A percentile compares a stretch with the other conserved stretches of the same genome.
Evolutionary conservation across 2,888 invertebrate species (phyloP).

Genomic region (Homarus gammarus): DNA sequence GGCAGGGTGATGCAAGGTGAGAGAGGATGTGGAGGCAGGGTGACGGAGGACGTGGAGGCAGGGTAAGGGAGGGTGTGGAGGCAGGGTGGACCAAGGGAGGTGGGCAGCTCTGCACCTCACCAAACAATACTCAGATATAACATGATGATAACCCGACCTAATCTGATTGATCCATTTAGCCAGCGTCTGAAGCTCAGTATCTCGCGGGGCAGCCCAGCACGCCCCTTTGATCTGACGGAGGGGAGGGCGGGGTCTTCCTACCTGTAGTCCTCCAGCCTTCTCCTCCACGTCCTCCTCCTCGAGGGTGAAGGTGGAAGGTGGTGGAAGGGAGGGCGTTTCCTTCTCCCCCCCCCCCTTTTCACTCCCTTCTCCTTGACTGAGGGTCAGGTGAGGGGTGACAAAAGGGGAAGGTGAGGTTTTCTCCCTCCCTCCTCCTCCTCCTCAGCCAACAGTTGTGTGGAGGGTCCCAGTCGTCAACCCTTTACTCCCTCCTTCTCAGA

Average conservation of each 20-base stretch:
- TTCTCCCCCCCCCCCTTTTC: background rate
- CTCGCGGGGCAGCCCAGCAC: background rate
- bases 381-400: background rate
- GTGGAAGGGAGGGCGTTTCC: too few species aligned
- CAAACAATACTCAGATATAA: background rate
- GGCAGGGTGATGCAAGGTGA: too few species aligned
- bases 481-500: too few species aligned
- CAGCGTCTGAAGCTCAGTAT: slow-evolving; percentile 21
- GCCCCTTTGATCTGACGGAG: background rate
- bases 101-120: background rate
- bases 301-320: background rate
- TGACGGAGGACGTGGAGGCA: too few species aligned
- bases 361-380: background rate
- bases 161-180: slow-evolving; percentile 34
- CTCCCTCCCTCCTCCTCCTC: too few species aligned
- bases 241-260: background rate
- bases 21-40: too few species aligned
- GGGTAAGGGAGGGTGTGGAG: background rate
- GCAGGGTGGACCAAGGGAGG: background rate
- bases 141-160: slow-evolving; percentile 21
- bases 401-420: background rate
- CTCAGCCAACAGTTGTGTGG: background rate
- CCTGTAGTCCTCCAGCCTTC: background rate
- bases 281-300: background rate
- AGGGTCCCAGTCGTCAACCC: too few species aligned